phyloP scores from a whole-genome alignment of 2,888 invertebrate species.

The Brenthis daphne region DNA sequence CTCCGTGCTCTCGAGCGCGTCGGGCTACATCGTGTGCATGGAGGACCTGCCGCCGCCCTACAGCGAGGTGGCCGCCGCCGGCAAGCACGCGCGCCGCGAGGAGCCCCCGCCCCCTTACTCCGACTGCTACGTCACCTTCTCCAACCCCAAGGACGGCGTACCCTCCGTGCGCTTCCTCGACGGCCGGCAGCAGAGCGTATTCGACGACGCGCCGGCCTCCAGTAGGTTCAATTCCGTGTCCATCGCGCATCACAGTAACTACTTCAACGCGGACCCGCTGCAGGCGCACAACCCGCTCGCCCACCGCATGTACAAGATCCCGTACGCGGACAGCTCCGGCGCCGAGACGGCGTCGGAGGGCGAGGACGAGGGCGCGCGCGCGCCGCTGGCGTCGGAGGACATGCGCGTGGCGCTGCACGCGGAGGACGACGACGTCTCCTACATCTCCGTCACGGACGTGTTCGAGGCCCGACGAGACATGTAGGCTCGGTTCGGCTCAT shows the following conservation, averaged over 20 bases:
- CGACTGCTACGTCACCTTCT: conserved; percentile 56
- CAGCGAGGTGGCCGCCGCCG: conserved; percentile 48
- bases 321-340: conserved; percentile 29
- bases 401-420: conserved; percentile 6
- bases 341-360: conserved; percentile 28
- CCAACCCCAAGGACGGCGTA: conserved; percentile 50
- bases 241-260: conserved; percentile 38
- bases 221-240: conserved; percentile 19
- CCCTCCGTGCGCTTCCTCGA: conserved; percentile 52
- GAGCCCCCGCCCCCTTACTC: conserved; percentile 70
- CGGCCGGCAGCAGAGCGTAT: conserved; percentile 39
- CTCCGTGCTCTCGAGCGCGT: conserved; percentile 10
- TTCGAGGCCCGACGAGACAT: not conserved
- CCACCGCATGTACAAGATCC: conserved; percentile 25
- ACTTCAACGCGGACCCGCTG: conserved; percentile 25
- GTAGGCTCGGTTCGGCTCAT: too few species aligned
- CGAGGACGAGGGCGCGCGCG: conserved; percentile 23
- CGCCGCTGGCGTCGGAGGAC: conserved; percentile 30
- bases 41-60: conserved; percentile 64
- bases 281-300: conserved; percentile 26
- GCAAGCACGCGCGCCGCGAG: conserved; percentile 42
- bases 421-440: conserved; percentile 21
- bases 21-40: conserved; percentile 31
- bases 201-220: conserved; percentile 27
- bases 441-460: conserved; percentile 14